Conservation (phyloP, 2,797 vertebrate genomes). For the Valencia hispanica region DNA sequence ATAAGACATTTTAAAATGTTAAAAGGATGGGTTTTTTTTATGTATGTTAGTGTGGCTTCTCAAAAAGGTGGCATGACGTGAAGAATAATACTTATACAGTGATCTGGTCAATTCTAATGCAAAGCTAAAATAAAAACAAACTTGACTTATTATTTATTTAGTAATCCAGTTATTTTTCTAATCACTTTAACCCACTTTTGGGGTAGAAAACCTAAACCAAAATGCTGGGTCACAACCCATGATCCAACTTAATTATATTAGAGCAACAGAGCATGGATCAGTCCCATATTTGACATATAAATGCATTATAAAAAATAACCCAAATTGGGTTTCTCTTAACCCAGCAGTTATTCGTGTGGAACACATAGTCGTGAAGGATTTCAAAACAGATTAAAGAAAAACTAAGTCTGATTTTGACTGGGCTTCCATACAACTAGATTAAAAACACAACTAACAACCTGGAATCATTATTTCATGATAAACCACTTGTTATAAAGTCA, state of each 20-base stretch:
- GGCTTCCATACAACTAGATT: slow-evolving; percentile 25
- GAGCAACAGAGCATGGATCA: neutral
- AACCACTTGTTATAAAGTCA: neutral
- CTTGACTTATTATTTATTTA: neutral
- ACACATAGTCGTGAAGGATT: slow-evolving; percentile 32
- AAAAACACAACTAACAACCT: slow-evolving; percentile 19
- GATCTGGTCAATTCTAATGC: neutral
- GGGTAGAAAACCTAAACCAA: neutral
- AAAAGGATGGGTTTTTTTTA: too few relatives aligned
- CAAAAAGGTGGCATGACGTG: too few relatives aligned
- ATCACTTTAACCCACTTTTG: neutral
- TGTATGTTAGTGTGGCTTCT: too few relatives aligned
- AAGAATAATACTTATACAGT: too few relatives aligned
- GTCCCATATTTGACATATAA: neutral
- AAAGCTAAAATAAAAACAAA: neutral
- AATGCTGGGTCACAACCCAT: neutral
- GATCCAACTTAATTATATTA: neutral
- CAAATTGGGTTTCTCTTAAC: neutral
- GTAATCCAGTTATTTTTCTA: neutral
- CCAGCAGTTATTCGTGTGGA: slow-evolving; percentile 4
- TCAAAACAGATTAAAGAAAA: slow-evolving; percentile 30
- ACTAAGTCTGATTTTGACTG: slow-evolving; percentile 27
- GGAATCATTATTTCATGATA: slow-evolving; percentile 17
- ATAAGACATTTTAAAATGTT: too few relatives aligned
- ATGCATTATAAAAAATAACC: neutral